Evolutionary conservation across 37 sponge, comb jelly and placozoan genomes (phyloP), one percentile per base, ranked within the genome.

Genomic region (Aphrocallistes beatrix): DNA sequence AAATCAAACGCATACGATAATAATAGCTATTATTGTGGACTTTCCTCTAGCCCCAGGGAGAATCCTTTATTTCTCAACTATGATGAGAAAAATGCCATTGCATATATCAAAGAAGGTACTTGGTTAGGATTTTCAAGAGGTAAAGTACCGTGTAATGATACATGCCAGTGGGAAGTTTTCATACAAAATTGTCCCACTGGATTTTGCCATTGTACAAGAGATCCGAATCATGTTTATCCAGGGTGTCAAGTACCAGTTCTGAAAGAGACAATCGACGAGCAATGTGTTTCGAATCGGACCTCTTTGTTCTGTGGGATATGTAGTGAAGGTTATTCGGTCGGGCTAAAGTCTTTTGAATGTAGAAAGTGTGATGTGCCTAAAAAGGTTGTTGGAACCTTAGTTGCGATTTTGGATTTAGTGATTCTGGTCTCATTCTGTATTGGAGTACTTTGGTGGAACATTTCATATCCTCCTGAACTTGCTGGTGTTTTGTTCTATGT

Each of bases 401-500:
- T 60, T 32, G 75, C 75, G 3, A 30, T 30, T 3, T 25, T 60
- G 10, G 75, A 60, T 13, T 6, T 60, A 30, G 8, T 60, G 21
- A 60, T 60, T 60, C 34, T 60, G n/a, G 21, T 60, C 8, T 6
- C n/a, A 28, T 60, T 60, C 34, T 60, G 75, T 28, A 60, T 60
- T 3, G 75, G 75, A 25, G 75, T 60, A 28, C 75, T 60, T 60
- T 60, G 75, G 75, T 60, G 75, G 75, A 60, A 60, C 21, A 60
- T 60, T 60, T 60, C 75, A 13, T 60, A 60, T 13, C 75, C 75
- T 19, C 75, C 75, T 19, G 75, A 60, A 60, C 75, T 60, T 25
- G 75, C 75, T 6, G 75, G 75, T 6, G 75, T 60, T 21, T 25
- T 60, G 3, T 60, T 60, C 34, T 60, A 60, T 30, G n/a, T 60